Base-by-base conservation (phyloP, 2,888 invertebrate species). In the Elmis aenea region DNA sequence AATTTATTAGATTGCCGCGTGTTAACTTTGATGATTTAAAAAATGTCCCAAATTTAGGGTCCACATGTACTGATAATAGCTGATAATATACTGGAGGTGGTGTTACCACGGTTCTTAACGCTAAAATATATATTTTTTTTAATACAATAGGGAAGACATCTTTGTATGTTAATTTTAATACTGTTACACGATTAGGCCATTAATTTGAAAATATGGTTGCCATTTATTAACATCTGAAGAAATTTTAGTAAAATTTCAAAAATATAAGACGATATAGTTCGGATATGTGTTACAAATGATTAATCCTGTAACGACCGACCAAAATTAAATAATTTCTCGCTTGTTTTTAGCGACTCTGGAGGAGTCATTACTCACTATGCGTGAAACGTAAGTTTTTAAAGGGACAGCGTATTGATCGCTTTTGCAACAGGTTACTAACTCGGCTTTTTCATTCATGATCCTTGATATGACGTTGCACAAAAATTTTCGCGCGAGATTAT, bases 121-220 rank as follows among this genome's bases (percentile, higher is more conserved):
- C n/a, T n/a, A n/a, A n/a, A n/a, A n/a, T n/a, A n/a, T n/a, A n/a
- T n/a, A 34, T 31, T 44, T 39, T 42, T 40, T 43, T 33, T 41
- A 42, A 39, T n/a, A n/a, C 35, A 38, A 40, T 32, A 42, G 46
- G 44, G 43, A 45, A 46, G 44, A 46, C 42, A 42, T 39, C 14
- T 46, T 39, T 46, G 38, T 43, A 41, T 38, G 40, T 42, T 32
- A 40, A 45, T 36, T 33, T 42, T 45, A 43, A 48, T 43, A 33
- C 38, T 44, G 36, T 35, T 34, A 28, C 26, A 13, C 26, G 28
- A 33, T 44, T 43, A 43, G 45, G 45, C 45, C 43, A 35, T 38
- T 11, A 32, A 37, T 28, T 38, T 29, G 34, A 38, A 40, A 33
- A 40, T 35, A 45, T 45, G 45, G 46, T 31, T 46, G 50, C 43